Evolutionary conservation across 2,888 invertebrate genomes (phyloP), one percentile per base, ranked within the genome.

Genomic region (Ormyrus pomaceus): DNA sequence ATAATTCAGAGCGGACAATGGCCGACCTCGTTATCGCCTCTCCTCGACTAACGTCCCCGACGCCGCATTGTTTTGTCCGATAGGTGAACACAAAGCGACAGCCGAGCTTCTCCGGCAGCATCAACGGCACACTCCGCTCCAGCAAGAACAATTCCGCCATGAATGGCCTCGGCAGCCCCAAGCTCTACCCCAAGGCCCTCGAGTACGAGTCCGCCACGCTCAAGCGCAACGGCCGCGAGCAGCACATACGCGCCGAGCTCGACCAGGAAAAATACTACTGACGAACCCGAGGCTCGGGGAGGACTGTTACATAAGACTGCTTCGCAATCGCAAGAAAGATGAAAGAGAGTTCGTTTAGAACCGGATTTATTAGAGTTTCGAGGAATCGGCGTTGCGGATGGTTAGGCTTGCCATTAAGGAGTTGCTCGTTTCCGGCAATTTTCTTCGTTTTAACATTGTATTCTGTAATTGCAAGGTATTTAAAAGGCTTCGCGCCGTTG

Each of bases 171-270:
- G 90, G 92, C 45, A 94, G 94, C 0, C 95, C 93, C 69, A 95
- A 94, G 88, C 91, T 93, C 74, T 95, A 95, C 87, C 94, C 93
- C 53, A 96, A 94, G 90, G 94, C 93, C 81, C 93, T 93, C 86
- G 96, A 96, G 83, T 96, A 95, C 87, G 96, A 96, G 87, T 94
- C 95, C 72, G 95, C 95, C 13, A 96, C 96, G 0, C 90, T 96
- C 58, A 94, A 95, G 84, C 91, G 96, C 69, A 95, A 96, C 89
- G 95, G 96, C 84, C 92, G 95, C 91, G 92, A 89, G 50, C 89
- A 89, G 61, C 93, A 93, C 69, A 93, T 91, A 81, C 93, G 94
- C 82, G 91, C 93, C 34, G 94, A 94, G 84, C 88, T 93, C 7
- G 94, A 94, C 85, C 94, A 94, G 79, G 94, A 94, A 83, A 94